These are phyloP conservation scores for Epirrhoe alternata DNA, from an alignment of 2,888 invertebrate species.

Conservation along the genomic window DNA sequence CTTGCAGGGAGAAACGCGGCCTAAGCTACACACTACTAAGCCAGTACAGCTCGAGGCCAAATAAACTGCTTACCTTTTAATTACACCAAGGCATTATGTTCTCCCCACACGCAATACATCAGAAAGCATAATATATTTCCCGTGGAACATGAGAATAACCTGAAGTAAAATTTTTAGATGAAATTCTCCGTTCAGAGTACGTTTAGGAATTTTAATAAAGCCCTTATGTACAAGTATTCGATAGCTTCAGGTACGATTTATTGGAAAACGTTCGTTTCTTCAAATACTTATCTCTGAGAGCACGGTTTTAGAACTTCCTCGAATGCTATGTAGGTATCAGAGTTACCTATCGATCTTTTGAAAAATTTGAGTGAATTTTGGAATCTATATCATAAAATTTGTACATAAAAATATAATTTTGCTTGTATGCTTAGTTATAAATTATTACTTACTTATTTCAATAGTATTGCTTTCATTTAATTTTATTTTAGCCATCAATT, in stretches of 20 bases:
- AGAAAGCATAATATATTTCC: slow-evolving; percentile 37
- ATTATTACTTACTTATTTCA: no score
- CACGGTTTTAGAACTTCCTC: slow-evolving; percentile 15
- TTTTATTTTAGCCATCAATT: no score
- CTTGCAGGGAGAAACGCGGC: no score
- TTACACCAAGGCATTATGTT: slow-evolving; percentile 10
- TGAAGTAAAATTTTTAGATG: slow-evolving; percentile 42
- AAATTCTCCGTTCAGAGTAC: slow-evolving; percentile 36
- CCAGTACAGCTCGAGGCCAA: neutral
- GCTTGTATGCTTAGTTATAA: no score
- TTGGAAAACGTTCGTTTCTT: slow-evolving; percentile 29
- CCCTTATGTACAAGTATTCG: slow-evolving; percentile 32
- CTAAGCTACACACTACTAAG: neutral
- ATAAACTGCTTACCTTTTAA: slow-evolving; percentile 6
- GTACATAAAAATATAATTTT: no score
- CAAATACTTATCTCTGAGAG: slow-evolving; percentile 18
- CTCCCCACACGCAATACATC: slow-evolving; percentile 29
- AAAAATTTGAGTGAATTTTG: no score
- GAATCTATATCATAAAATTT: no score
- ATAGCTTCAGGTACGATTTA: slow-evolving; percentile 31
- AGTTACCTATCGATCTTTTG: no score
- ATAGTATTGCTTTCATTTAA: no score
- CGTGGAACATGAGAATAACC: slow-evolving; percentile 36
- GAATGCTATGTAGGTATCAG: neutral
- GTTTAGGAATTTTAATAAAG: slow-evolving; percentile 46